Evolutionary conservation across 2,113 vertebrate species (phyloP), one percentile per base, ranked within the genome.

Genomic region (Gavia stellata): DNA sequence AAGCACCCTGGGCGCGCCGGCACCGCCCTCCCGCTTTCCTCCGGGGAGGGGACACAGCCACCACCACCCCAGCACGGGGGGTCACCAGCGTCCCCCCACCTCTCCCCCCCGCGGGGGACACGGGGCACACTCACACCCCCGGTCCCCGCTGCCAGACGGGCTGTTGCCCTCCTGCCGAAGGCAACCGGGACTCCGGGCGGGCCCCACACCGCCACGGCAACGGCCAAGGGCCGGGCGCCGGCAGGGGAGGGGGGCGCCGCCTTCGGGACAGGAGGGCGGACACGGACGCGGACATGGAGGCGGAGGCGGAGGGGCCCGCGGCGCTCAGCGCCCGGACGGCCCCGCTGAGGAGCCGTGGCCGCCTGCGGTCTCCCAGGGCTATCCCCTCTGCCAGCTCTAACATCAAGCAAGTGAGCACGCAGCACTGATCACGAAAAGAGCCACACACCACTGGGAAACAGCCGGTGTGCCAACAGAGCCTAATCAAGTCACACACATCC

Each of bases 241-340:
- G 11, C n/a, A 19, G 17, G 42, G n/a, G 49, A 59, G 23, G 65
- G 3, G 12, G n/a, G 40, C 3, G 6, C 40, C 3, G 5, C 58
- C 45, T 44, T 40, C 2, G 0, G 78, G 20, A 33, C 2, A 7
- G 2, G 1, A 42, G 10, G 34, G 23, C n/a, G n/a, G n/a, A n/a
- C n/a, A n/a, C 12, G 0, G 29, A 13, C 7, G 8, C 1, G n/a
- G n/a, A n/a, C n/a, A n/a, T n/a, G n/a, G n/a, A n/a, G n/a, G n/a
- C n/a, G n/a, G n/a, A n/a, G n/a, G n/a, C n/a, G n/a, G n/a, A n/a
- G n/a, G n/a, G n/a, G n/a, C n/a, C n/a, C n/a, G n/a, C n/a, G n/a
- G n/a, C n/a, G n/a, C n/a, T n/a, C n/a, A n/a, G n/a, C n/a, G n/a
- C n/a, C n/a, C n/a, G n/a, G n/a, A n/a, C n/a, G n/a, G n/a, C n/a